Evolutionary conservation across 2,113 vertebrate species (phyloP).

Genomic region (Clarias batrachus): DNA sequence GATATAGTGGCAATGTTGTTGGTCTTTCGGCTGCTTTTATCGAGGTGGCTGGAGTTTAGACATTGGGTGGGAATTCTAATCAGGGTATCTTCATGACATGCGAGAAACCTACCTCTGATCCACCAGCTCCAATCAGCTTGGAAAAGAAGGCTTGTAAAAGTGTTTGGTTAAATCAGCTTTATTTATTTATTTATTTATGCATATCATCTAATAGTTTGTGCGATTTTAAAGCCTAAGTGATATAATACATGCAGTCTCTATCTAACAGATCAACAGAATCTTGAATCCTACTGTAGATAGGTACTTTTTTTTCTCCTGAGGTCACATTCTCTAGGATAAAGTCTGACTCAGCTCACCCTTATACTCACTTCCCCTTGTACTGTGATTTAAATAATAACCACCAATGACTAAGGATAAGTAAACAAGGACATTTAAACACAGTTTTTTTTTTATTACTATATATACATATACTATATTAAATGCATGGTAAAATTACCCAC

Average conservation of each 20-base stretch:
- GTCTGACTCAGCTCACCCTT: constrained; percentile 4
- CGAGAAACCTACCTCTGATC: too few relatives aligned
- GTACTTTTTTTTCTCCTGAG: neutral
- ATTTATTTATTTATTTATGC: too few relatives aligned
- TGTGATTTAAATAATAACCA: neutral
- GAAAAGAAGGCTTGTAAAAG: neutral
- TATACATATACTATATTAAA: neutral
- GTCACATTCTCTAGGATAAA: neutral
- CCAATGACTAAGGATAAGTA: neutral
- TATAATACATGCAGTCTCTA: neutral
- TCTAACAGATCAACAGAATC: neutral
- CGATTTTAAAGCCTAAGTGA: neutral
- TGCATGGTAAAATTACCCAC: neutral
- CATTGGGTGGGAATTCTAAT: too few relatives aligned
- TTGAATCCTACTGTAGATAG: neutral
- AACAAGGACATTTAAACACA: neutral
- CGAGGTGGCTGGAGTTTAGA: too few relatives aligned
- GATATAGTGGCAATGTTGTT: neutral
- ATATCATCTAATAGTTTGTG: neutral
- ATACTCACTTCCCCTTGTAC: too few relatives aligned
- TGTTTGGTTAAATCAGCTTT: neutral
- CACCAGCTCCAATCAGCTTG: neutral
- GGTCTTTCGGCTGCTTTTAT: too few relatives aligned
- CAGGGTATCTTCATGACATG: too few relatives aligned
- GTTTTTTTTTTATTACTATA: neutral